These are phyloP conservation scores for Momotus momota DNA, from an alignment of 2,797 vertebrate species.

Conservation along the genomic window DNA sequence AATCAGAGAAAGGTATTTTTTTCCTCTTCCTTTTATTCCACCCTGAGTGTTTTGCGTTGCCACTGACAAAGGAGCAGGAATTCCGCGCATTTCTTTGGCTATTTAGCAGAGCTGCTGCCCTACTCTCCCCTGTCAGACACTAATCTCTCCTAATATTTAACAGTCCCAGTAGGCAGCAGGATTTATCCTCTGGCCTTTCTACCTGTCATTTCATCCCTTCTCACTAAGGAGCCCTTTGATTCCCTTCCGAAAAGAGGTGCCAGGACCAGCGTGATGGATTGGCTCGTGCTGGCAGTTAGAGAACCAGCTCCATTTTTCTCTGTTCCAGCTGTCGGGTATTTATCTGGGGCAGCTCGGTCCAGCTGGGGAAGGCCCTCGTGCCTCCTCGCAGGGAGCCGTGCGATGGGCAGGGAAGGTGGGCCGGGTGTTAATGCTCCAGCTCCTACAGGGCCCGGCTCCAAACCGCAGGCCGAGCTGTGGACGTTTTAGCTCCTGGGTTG, in stretches of 20 bases:
- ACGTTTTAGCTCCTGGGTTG: slow-evolving; percentile 7
- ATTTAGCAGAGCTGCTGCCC: slow-evolving; percentile 71
- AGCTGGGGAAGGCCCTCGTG: slow-evolving; percentile 60
- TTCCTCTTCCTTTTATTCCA: slow-evolving; percentile 27
- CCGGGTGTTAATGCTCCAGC: slow-evolving; percentile 43
- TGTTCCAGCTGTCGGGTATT: slow-evolving; percentile 69
- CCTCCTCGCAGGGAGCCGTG: slow-evolving; percentile 18
- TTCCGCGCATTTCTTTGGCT: slow-evolving; percentile 74
- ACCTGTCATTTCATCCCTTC: slow-evolving; percentile 78
- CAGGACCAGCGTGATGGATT: slow-evolving; percentile 75
- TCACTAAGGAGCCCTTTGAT: slow-evolving; percentile 77
- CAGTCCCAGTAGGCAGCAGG: slow-evolving; percentile 74
- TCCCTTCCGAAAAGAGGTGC: slow-evolving; percentile 76
- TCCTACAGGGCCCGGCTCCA: slow-evolving; percentile 22
- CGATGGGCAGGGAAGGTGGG: not conserved
- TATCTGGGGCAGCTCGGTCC: slow-evolving; percentile 61
- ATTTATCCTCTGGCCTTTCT: slow-evolving; percentile 76
- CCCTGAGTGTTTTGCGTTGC: slow-evolving; percentile 35
- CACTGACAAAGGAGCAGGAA: slow-evolving; percentile 71
- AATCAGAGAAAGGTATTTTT: slow-evolving; percentile 45
- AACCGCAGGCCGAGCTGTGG: slow-evolving; percentile 39
- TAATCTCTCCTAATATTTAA: slow-evolving; percentile 80
- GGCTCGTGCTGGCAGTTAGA: slow-evolving; percentile 69
- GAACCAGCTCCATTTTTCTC: slow-evolving; percentile 65
- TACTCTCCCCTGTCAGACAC: slow-evolving; percentile 74